phyloP scores from a whole-genome alignment of 1,140 invertebrate species.

The Paraescarpia echinospica region DNA sequence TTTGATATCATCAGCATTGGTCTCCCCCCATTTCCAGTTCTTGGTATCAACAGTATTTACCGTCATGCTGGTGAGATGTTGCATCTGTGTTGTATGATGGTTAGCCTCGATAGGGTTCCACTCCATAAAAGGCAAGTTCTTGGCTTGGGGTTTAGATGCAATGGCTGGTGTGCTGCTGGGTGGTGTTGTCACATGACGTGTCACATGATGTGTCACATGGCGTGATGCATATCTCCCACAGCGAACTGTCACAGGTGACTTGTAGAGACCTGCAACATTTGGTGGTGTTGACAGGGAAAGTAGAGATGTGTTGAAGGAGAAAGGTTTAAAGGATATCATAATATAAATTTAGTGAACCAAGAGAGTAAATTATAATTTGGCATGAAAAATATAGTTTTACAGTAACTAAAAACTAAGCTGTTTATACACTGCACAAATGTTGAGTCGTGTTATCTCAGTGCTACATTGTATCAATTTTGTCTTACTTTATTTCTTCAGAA shows the following conservation, averaged over 20 bases:
- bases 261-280: not conserved
- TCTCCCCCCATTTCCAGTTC: not conserved
- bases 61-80: not conserved
- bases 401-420: no score
- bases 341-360: not conserved
- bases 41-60: not conserved
- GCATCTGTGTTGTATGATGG: not conserved
- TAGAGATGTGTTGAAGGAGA: not conserved
- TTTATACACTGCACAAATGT: not conserved
- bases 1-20: not conserved
- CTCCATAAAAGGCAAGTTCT: not conserved
- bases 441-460: not conserved
- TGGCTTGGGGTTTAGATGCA: not conserved
- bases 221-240: constrained; percentile 8
- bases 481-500: constrained; percentile 20
- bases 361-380: not conserved
- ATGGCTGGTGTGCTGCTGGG: not conserved
- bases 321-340: not conserved
- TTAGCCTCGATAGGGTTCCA: not conserved
- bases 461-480: not conserved
- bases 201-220: not conserved
- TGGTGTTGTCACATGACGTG: not conserved
- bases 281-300: not conserved
- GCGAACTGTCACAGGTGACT: not conserved
- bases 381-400: no score